Conservation (phyloP, 1,140 invertebrate genomes). For the Holotrichia oblita region DNA sequence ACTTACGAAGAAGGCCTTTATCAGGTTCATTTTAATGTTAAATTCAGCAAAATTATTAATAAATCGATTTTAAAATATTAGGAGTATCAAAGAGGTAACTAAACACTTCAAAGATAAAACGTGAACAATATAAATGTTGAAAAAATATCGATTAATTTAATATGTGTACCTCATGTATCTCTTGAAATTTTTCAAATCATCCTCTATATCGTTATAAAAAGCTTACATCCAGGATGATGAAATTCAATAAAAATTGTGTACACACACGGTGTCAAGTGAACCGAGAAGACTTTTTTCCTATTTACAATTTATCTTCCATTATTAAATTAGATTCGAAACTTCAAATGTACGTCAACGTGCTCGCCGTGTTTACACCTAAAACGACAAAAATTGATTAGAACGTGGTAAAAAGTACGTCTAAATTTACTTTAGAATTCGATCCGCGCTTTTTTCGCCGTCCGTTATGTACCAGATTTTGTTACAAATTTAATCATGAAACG, state of each 20-base stretch:
- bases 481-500: constrained; percentile 26
- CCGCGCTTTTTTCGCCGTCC: constrained; percentile 9
- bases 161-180: background rate
- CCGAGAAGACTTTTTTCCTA: background rate
- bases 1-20: no score
- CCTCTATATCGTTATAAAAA: background rate
- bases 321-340: constrained; percentile 6
- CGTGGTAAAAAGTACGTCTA: constrained; percentile 9
- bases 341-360: background rate
- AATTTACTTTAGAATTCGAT: constrained; percentile 24
- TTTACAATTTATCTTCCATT: background rate
- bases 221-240: background rate
- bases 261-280: background rate
- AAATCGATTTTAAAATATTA: no score
- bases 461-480: background rate
- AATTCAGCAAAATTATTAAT: no score
- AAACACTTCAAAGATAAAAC: no score
- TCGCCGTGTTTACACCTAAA: background rate
- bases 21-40: no score
- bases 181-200: background rate
- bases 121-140: no score
- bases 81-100: no score
- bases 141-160: no score
- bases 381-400: constrained; percentile 27
- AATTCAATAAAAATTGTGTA: background rate